phyloP scores from a whole-genome alignment of 2,888 invertebrate genomes.

The Euzophera pinguis region DNA sequence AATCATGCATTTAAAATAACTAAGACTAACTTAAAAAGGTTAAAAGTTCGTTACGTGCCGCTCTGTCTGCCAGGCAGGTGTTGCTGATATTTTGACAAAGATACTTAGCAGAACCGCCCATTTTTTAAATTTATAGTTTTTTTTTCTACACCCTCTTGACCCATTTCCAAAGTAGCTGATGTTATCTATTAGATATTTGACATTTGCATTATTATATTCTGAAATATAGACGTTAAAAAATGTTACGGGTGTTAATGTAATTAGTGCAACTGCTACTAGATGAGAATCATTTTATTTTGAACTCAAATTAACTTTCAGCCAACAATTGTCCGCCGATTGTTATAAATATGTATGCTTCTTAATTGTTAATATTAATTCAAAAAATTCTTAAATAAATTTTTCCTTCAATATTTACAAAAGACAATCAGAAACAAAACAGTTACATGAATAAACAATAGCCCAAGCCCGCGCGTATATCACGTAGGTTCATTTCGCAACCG shows the following conservation, averaged over 20 bases:
- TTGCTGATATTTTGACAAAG: conserved; percentile 74
- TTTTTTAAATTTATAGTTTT: conserved; percentile 61
- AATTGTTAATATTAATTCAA: too few relatives aligned
- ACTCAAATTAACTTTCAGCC: too few relatives aligned
- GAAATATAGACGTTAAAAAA: conserved; percentile 36
- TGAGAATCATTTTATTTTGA: too few relatives aligned
- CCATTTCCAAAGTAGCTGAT: conserved; percentile 57
- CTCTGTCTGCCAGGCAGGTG: conserved; percentile 70
- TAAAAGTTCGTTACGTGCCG: conserved; percentile 62
- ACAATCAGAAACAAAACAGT: not conserved
- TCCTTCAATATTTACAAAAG: not conserved
- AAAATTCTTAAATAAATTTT: too few relatives aligned
- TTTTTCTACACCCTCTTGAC: conserved; percentile 59
- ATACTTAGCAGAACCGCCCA: conserved; percentile 74
- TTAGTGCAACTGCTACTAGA: conserved; percentile 15
- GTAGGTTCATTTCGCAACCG: conserved; percentile 20
- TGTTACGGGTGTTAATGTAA: conserved; percentile 33
- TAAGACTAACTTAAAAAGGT: not conserved
- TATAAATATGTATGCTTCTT: too few relatives aligned
- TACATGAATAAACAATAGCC: not conserved
- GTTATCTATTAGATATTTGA: conserved; percentile 51
- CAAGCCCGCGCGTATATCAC: not conserved
- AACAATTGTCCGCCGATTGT: too few relatives aligned
- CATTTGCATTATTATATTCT: conserved; percentile 41
- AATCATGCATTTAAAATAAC: not conserved